Evolutionary conservation across 2,888 invertebrate genomes (phyloP), one percentile per base, ranked within the genome.

Genomic region (Diaprepes abbreviatus): DNA sequence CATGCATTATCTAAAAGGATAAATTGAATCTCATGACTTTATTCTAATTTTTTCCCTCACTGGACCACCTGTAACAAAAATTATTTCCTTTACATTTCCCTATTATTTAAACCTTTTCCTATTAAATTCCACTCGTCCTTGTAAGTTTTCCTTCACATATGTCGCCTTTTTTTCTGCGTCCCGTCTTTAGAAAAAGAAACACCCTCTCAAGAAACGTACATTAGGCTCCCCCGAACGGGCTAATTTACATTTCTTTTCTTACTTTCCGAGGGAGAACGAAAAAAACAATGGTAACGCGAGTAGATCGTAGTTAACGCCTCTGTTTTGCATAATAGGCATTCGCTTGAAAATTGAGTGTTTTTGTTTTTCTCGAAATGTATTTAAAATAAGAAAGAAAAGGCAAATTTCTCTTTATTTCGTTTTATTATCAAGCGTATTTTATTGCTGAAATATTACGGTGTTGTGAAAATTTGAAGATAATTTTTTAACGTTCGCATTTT

Each of bases 211-310:
- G 14, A 50, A 28, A 50, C 28, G 14, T 14, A 50, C 48, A 50
- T 50, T 50, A 50, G 28, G 40, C 55, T 66, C 52, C 52, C 69
- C 52, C 28, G 28, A 68, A 68, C 17, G 31, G 63, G 19, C 60
- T 60, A 52, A 70, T 70, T 70, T 70, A 40, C 70, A 70, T 70
- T 70, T 70, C 70, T 66, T 70, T 70, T 60, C 55, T 70, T 70
- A 65, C 52, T 59, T 70, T 45, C 24, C 16, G n/a, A 59, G 24
- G 54, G 45, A 33, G 54, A 40, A 17, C 19, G 21, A 43, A 60
- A 60, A 67, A 67, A 67, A 67, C 66, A 67, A 67, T 67, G 60
- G 66, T 43, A 67, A 67, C 52, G 66, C 60, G 45, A 67, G 66
- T 67, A 60, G 66, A 67, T 60, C 35, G 66, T 67, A 67, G 66